A percentile compares a stretch with the other conserved stretches of the same genome.
phyloP scores from a whole-genome alignment of 2,888 invertebrate species.

The Troides aeacus region DNA sequence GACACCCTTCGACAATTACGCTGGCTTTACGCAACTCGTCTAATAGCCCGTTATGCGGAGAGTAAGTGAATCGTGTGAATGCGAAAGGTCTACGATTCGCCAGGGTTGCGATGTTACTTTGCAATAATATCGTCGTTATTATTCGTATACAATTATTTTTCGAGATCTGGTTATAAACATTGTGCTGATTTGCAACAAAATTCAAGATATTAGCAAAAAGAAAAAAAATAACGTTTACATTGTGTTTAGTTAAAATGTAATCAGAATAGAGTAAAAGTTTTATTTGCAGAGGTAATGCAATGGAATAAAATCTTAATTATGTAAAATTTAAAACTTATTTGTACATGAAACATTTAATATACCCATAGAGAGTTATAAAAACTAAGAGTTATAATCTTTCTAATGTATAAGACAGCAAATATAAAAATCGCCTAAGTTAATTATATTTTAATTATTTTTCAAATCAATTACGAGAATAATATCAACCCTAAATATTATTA shows the following conservation, averaged over 20 bases:
- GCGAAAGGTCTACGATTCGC: conserved; percentile 39
- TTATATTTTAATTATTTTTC: not conserved
- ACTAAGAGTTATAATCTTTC: not conserved
- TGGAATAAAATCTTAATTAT: too few species aligned
- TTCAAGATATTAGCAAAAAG: too few species aligned
- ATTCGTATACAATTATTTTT: not conserved
- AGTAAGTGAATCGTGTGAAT: conserved; percentile 64
- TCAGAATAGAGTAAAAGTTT: too few species aligned
- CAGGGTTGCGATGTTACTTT: conserved; percentile 44
- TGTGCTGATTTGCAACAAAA: too few species aligned
- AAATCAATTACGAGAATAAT: not conserved
- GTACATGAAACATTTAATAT: too few species aligned
- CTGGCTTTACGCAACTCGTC: conserved; percentile 54
- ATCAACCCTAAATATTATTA: conserved; percentile 33
- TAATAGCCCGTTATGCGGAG: conserved; percentile 71
- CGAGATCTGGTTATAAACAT: not conserved
- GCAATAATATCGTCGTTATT: not conserved
- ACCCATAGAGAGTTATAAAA: too few species aligned
- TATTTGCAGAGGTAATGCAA: too few species aligned
- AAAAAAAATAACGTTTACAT: too few species aligned
- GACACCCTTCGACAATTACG: conserved; percentile 71
- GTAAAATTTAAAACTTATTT: too few species aligned
- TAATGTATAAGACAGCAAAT: not conserved
- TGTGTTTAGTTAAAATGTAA: too few species aligned
- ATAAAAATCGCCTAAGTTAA: too few species aligned